Conservation (phyloP, 2,113 vertebrate genomes). For the Regulus satrapa region DNA sequence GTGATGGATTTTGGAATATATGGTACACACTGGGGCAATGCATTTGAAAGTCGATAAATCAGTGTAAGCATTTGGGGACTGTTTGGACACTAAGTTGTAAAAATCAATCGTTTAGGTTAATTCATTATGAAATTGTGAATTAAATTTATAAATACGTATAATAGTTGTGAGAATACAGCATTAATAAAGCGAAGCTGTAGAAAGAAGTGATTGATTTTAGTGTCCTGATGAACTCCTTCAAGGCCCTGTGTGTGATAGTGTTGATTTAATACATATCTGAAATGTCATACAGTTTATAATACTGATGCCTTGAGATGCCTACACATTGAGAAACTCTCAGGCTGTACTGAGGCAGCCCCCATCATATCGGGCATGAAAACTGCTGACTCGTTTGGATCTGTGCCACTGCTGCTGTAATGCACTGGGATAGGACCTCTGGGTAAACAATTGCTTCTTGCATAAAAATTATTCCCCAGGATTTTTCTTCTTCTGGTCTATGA, state of each 20-base stretch:
- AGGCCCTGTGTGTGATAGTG: not conserved
- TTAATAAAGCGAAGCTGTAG: not conserved
- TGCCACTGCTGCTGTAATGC: not conserved
- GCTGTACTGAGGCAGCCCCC: not conserved
- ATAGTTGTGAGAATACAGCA: not conserved
- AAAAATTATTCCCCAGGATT: not conserved
- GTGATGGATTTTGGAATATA: not conserved
- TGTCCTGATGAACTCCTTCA: not conserved
- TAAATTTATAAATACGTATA: not conserved
- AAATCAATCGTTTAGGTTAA: not conserved
- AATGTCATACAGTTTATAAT: not conserved
- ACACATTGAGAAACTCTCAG: not conserved
- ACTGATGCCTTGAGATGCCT: too few species aligned
- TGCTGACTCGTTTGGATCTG: not conserved
- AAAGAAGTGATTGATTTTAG: not conserved
- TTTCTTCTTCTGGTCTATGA: not conserved
- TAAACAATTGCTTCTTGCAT: not conserved
- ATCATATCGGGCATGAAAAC: not conserved
- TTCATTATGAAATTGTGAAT: not conserved
- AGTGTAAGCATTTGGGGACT: not conserved
- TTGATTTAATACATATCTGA: not conserved
- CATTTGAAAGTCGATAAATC: not conserved
- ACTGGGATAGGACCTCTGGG: not conserved
- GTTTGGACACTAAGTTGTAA: not conserved
- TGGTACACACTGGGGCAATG: not conserved